phyloP scores from a whole-genome alignment of 2,797 vertebrate species.

The Coccyzus lansbergi region DNA sequence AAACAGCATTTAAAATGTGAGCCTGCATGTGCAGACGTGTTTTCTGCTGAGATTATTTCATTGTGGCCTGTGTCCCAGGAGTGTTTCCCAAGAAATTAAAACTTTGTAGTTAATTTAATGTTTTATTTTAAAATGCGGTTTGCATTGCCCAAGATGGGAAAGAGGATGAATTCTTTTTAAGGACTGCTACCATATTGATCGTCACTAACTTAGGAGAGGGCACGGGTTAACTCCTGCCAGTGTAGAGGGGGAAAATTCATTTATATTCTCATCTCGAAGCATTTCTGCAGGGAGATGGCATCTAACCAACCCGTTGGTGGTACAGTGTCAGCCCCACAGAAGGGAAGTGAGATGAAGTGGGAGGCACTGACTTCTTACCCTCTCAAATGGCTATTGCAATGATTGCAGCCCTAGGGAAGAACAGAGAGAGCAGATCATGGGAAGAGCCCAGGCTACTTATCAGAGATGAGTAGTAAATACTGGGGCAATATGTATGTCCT shows the following conservation, averaged over 20 bases:
- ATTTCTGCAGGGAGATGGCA: background rate
- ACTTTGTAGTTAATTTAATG: background rate
- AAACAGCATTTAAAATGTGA: background rate
- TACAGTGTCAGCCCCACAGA: background rate
- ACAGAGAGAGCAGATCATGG: background rate
- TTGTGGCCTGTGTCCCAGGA: background rate
- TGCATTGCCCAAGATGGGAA: background rate
- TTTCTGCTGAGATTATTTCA: background rate
- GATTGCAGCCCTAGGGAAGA: background rate
- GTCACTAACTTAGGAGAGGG: fast-evolving
- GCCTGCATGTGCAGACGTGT: background rate
- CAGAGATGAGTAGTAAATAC: background rate
- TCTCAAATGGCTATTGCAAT: background rate
- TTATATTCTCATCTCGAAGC: background rate
- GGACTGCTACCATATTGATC: background rate
- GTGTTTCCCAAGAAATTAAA: background rate
- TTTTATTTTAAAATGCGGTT: fast-evolving
- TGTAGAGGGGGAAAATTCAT: background rate
- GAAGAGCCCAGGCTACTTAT: background rate
- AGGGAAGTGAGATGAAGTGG: background rate
- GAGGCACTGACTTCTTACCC: background rate
- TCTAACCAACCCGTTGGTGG: background rate
- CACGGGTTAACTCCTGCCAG: background rate
- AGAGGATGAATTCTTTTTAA: background rate
- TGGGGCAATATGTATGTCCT: background rate